Conservation (phyloP, 2,797 vertebrate genomes). For the Chiroxiphia lanceolata region DNA sequence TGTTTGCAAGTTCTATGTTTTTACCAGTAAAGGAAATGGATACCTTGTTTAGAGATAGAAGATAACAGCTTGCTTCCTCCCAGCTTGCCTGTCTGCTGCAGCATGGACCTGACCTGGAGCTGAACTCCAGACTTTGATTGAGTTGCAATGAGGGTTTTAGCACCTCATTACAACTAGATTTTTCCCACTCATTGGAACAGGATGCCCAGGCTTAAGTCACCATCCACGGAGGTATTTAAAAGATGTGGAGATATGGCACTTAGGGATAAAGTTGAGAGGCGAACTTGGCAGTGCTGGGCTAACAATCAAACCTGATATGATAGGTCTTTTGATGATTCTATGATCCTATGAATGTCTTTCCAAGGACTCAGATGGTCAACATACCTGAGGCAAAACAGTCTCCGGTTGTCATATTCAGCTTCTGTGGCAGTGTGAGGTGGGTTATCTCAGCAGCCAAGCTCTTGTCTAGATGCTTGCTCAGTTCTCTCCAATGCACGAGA, state of each 20-base stretch:
- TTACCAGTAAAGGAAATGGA: neutral
- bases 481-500: accelerated
- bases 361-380: neutral
- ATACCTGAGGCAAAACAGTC: neutral
- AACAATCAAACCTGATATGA: neutral
- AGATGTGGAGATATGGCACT: neutral
- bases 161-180: neutral
- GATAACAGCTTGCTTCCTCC: neutral
- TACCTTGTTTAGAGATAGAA: neutral
- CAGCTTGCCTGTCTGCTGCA: neutral
- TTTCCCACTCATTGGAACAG: neutral
- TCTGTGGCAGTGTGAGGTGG: neutral
- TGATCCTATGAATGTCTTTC: neutral
- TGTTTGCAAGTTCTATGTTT: neutral
- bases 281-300: neutral
- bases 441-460: neutral
- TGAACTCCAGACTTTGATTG: neutral
- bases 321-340: neutral
- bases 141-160: neutral
- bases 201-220: neutral
- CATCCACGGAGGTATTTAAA: neutral
- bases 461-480: neutral
- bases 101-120: neutral
- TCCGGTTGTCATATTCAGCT: neutral
- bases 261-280: neutral